These are phyloP conservation scores for Leucoma salicis DNA, from an alignment of 2,888 invertebrate genomes.

Conservation along the genomic window DNA sequence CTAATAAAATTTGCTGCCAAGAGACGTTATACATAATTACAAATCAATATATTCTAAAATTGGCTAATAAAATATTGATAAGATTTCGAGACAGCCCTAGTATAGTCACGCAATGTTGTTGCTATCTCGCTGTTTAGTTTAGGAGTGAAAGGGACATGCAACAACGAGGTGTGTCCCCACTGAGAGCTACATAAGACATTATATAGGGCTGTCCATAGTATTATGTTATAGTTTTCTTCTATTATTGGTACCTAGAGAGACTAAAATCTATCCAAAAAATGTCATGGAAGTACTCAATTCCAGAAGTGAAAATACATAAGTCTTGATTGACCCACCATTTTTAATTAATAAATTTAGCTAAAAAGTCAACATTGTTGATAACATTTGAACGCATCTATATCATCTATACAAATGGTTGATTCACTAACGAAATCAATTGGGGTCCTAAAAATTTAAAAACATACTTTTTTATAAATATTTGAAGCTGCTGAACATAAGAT, in stretches of 20 bases:
- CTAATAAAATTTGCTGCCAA: not conserved
- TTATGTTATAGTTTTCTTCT: slow-evolving; percentile 4
- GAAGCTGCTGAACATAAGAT: not conserved
- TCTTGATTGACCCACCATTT: slow-evolving; percentile 7
- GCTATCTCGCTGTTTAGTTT: slow-evolving; percentile 13
- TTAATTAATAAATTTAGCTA: not conserved
- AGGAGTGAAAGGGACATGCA: slow-evolving; percentile 19
- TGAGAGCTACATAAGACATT: slow-evolving; percentile 7
- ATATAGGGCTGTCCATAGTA: not conserved
- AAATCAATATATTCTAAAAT: not conserved
- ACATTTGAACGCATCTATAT: slow-evolving; percentile 6
- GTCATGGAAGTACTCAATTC: slow-evolving; percentile 32
- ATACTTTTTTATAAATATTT: no score
- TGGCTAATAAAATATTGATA: slow-evolving; percentile 2
- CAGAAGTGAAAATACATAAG: slow-evolving; percentile 4
- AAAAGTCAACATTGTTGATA: not conserved
- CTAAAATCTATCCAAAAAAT: slow-evolving; percentile 16
- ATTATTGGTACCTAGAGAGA: slow-evolving; percentile 8
- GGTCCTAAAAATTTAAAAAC: no score
- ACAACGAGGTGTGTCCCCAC: slow-evolving; percentile 23
- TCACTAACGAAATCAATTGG: not conserved
- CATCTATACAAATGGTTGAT: not conserved
- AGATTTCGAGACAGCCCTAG: slow-evolving; percentile 34
- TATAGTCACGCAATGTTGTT: slow-evolving; percentile 21
- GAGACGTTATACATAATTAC: not conserved